A percentile compares a stretch with the other conserved stretches of the same genome.
Conservation (phyloP, 1,140 invertebrate genomes). For the Luehdorfia chinensis region DNA sequence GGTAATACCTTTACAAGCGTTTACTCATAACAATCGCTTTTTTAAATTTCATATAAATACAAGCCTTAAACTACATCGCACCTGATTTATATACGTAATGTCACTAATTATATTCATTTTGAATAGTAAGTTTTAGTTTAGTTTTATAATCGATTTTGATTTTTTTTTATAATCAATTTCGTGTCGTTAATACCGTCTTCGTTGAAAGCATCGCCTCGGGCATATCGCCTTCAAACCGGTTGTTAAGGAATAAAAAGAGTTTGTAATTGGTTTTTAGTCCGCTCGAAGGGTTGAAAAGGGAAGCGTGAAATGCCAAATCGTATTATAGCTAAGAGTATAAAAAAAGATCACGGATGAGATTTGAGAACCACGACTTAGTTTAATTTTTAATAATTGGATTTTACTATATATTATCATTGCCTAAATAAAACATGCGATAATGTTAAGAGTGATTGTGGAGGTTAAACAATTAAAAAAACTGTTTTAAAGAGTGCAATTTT, state of each 20-base stretch:
- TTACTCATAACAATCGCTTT: too few relatives aligned
- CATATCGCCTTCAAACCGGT: constrained; percentile 7
- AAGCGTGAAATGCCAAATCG: constrained; percentile 33
- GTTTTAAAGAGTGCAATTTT: too few relatives aligned
- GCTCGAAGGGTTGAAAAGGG: constrained; percentile 32
- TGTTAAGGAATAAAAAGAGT: constrained; percentile 25
- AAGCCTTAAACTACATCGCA: too few relatives aligned
- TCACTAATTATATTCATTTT: too few relatives aligned
- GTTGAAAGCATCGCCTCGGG: constrained; percentile 6
- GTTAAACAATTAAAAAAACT: too few relatives aligned
- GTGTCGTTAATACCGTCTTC: neutral
- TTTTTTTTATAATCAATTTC: too few relatives aligned
- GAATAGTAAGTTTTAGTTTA: too few relatives aligned
- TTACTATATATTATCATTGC: neutral
- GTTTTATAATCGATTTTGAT: too few relatives aligned
- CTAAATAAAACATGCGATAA: neutral
- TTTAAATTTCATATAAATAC: too few relatives aligned
- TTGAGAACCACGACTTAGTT: neutral
- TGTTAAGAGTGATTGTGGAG: too few relatives aligned
- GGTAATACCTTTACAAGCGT: too few relatives aligned
- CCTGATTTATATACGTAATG: too few relatives aligned
- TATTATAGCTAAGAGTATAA: constrained; percentile 11
- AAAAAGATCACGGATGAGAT: neutral
- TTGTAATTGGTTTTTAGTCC: constrained; percentile 35
- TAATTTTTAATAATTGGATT: neutral